A percentile compares a stretch with the other conserved stretches of the same genome.
Evolutionary conservation across 2,888 invertebrate species (phyloP).

Genomic region (Sepioteuthis lessoniana): DNA sequence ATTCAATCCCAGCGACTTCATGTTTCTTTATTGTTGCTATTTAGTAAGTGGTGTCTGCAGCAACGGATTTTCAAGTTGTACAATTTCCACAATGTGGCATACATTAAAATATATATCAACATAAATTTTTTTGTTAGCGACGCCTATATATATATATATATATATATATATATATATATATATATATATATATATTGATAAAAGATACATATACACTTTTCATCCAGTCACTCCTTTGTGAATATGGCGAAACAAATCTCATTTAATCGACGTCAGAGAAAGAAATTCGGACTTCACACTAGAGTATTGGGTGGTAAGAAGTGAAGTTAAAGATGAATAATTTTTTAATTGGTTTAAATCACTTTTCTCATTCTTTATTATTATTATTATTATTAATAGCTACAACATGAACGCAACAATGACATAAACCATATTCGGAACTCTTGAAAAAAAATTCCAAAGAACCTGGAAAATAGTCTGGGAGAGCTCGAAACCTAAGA

Average conservation of each 20-base stretch:
- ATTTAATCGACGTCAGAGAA: background rate
- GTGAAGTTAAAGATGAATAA: background rate
- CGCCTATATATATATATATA: background rate
- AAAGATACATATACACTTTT: background rate
- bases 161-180: constrained; percentile 9
- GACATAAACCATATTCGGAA: too few species aligned
- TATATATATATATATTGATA: background rate
- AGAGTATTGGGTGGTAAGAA: background rate
- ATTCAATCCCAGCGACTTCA: background rate
- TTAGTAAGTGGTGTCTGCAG: background rate
- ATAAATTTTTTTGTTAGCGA: background rate
- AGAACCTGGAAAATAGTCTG: too few species aligned
- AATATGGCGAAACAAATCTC: background rate
- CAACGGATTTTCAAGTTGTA: background rate
- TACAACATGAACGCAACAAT: too few species aligned
- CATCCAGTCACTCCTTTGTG: background rate
- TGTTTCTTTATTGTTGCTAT: background rate
- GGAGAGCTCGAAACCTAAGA: too few species aligned
- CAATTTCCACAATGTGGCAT: background rate
- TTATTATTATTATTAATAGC: background rate
- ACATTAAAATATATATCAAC: background rate
- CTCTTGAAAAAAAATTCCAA: too few species aligned
- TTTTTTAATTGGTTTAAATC: background rate
- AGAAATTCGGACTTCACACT: background rate
- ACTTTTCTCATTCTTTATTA: background rate